phyloP scores from a whole-genome alignment of 2,797 vertebrate genomes.

The Myotis daubentonii region DNA sequence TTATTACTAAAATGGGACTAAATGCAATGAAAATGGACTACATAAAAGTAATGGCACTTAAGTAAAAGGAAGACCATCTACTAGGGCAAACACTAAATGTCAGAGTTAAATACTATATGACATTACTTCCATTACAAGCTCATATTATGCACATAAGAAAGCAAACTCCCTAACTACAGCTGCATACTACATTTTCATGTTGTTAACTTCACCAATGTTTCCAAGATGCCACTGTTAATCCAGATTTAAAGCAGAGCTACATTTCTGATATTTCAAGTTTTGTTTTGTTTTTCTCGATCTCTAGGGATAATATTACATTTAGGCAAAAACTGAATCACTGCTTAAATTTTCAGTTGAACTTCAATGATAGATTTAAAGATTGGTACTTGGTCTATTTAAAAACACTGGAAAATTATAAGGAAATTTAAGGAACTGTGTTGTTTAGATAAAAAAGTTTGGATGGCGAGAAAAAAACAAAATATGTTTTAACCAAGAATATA shows the following conservation, averaged over 20 bases:
- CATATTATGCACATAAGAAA: slow-evolving; percentile 84
- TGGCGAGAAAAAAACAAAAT: background rate
- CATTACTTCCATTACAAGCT: slow-evolving; percentile 86
- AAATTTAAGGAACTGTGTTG: background rate
- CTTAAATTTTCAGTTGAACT: background rate
- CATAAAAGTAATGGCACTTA: slow-evolving; percentile 89
- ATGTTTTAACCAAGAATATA: background rate
- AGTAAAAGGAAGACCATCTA: slow-evolving; percentile 88
- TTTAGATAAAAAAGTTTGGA: background rate
- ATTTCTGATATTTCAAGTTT: background rate
- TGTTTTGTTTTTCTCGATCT: background rate
- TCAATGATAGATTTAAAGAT: background rate
- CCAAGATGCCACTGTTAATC: slow-evolving; percentile 49
- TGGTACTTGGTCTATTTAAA: background rate
- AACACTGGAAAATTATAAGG: background rate
- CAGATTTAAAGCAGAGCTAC: slow-evolving; percentile 25
- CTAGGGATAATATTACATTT: background rate
- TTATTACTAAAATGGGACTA: slow-evolving; percentile 93
- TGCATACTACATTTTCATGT: slow-evolving; percentile 67
- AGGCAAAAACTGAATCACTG: slow-evolving; percentile 26
- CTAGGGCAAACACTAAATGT: slow-evolving; percentile 88
- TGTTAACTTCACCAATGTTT: slow-evolving; percentile 75
- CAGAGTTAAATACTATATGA: slow-evolving; percentile 88
- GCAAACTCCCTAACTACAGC: slow-evolving; percentile 81
- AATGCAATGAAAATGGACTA: slow-evolving; percentile 90